Conservation (phyloP, 2,888 invertebrate genomes). For the Plutella xylostella region DNA sequence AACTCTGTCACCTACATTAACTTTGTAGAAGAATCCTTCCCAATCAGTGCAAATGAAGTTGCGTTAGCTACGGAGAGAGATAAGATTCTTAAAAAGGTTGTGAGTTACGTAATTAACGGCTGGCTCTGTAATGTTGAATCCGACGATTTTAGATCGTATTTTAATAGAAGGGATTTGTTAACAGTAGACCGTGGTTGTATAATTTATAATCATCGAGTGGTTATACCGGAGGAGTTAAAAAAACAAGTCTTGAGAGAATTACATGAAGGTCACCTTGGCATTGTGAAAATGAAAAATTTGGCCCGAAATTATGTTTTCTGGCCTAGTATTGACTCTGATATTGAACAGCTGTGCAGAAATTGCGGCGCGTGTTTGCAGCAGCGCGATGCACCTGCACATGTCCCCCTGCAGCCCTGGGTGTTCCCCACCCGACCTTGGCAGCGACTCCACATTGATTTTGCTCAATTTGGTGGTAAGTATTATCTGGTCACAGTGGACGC, state of each 20-base stretch:
- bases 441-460: conserved; percentile 12
- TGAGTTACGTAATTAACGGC: conserved; percentile 16
- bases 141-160: conserved; percentile 14
- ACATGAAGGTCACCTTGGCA: conserved; percentile 18
- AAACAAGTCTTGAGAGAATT: conserved; percentile 6
- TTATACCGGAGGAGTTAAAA: conserved; percentile 5
- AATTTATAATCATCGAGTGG: conserved; percentile 17
- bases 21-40: conserved; percentile 11
- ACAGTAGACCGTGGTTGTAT: conserved; percentile 13
- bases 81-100: conserved; percentile 15
- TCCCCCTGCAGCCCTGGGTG: conserved; percentile 4
- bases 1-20: conserved; percentile 13
- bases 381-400: conserved; percentile 1
- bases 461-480: conserved; percentile 14
- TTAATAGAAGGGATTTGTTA: conserved; percentile 10
- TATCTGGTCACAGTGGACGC: conserved; percentile 21
- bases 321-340: conserved; percentile 18
- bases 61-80: conserved; percentile 13
- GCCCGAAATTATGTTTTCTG: conserved; percentile 20
- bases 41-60: conserved; percentile 11
- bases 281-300: conserved; percentile 20
- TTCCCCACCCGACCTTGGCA: conserved; percentile 5
- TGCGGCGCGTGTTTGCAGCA: conserved; percentile 17
- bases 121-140: conserved; percentile 17
- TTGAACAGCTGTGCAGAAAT: conserved; percentile 15